Evolutionary conservation across 2,113 vertebrate species (phyloP).

Genomic region (Pandion haliaetus): DNA sequence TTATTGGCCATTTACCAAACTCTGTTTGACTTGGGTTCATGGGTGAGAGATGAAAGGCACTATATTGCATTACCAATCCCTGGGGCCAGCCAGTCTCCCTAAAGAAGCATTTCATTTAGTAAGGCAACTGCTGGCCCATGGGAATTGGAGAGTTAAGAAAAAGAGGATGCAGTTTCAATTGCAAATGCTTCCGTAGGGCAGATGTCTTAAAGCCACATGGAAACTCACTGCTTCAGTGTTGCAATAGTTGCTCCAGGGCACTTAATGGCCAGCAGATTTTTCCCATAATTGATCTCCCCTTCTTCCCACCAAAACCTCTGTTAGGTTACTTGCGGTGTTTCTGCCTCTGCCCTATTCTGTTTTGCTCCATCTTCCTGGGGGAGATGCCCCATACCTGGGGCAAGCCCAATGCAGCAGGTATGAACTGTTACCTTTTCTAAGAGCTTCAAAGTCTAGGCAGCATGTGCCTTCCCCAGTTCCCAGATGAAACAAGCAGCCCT

Average conservation of each 20-base stretch:
- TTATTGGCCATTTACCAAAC: constrained; percentile 57
- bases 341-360: background rate
- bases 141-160: background rate
- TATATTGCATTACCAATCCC: constrained; percentile 22
- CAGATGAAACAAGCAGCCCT: background rate
- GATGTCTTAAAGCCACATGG: constrained; percentile 1
- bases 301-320: background rate
- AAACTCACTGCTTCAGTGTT: background rate
- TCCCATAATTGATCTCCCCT: background rate
- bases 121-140: background rate
- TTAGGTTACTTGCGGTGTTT: background rate
- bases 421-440: background rate
- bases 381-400: background rate
- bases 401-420: background rate
- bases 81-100: background rate
- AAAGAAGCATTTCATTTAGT: constrained; percentile 25
- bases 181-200: constrained; percentile 6
- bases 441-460: background rate
- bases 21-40: constrained; percentile 58
- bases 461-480: background rate
- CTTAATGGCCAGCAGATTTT: background rate
- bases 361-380: background rate
- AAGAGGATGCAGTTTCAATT: background rate
- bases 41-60: constrained; percentile 47
- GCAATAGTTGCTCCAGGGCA: background rate